Evolutionary conservation across 2,888 invertebrate species (phyloP).

Genomic region (Drosophila lacicola): DNA sequence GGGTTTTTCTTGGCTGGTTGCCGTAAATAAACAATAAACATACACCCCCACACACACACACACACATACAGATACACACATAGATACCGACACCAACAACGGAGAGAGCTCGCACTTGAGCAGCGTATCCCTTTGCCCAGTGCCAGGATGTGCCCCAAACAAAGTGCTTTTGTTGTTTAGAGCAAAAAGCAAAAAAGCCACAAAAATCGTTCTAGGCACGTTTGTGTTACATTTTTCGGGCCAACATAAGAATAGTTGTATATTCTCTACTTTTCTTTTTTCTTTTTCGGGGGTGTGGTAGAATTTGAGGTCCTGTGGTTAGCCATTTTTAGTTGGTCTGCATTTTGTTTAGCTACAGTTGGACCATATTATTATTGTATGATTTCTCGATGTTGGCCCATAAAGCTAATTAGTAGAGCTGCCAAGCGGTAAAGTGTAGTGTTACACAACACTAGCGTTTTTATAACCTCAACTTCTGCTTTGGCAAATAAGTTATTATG

Average conservation of each 20-base stretch:
- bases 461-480: not conserved
- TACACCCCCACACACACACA: constrained; percentile 32
- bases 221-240: constrained; percentile 63
- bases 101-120: constrained; percentile 21
- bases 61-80: constrained; percentile 33
- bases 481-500: constrained; percentile 79
- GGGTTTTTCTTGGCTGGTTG: constrained; percentile 80
- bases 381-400: constrained; percentile 49
- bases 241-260: constrained; percentile 51
- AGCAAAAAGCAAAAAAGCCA: constrained; percentile 80
- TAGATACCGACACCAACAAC: constrained; percentile 26
- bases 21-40: constrained; percentile 80
- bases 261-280: constrained; percentile 1
- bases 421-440: constrained; percentile 12
- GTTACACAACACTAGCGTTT: constrained; percentile 11
- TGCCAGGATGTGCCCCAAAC: constrained; percentile 46
- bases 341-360: constrained; percentile 44
- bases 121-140: constrained; percentile 24
- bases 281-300: constrained; percentile 3
- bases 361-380: constrained; percentile 37
- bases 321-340: constrained; percentile 65
- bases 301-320: constrained; percentile 44
- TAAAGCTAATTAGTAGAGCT: constrained; percentile 62
- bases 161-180: constrained; percentile 76
- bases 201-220: constrained; percentile 77